These are phyloP conservation scores for Hippopotamyrus pictus DNA, from an alignment of 2,797 vertebrate species.

Conservation along the genomic window DNA sequence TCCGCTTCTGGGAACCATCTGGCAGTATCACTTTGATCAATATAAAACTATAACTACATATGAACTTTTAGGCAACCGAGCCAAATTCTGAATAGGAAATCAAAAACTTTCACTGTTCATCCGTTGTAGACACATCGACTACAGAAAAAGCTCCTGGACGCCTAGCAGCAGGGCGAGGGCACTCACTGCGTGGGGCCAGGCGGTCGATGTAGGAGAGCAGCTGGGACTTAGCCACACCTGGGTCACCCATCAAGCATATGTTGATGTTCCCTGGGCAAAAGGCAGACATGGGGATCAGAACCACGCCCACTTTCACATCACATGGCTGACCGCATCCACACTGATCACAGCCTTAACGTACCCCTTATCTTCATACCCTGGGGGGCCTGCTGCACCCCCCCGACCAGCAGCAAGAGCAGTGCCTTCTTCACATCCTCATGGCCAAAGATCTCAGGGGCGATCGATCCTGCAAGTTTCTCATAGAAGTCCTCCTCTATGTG, in stretches of 20 bases:
- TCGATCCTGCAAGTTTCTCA: conserved; percentile 80
- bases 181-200: conserved; percentile 85
- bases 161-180: background rate
- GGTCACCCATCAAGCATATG: conserved; percentile 91
- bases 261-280: conserved; percentile 78
- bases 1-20: background rate
- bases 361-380: conserved; percentile 92
- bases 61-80: background rate
- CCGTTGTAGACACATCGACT: background rate
- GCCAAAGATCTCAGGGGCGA: conserved; percentile 88
- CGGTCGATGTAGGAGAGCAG: conserved; percentile 91
- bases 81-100: background rate
- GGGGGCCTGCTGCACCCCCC: conserved; percentile 80
- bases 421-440: conserved; percentile 95
- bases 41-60: background rate
- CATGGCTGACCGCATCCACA: background rate
- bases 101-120: background rate
- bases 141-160: background rate
- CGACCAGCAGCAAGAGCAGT: conserved; percentile 79
- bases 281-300: background rate
- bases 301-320: background rate
- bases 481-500: conserved; percentile 82
- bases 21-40: background rate
- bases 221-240: conserved; percentile 90
- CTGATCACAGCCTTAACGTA: conserved; percentile 30